Base-by-base conservation (phyloP, 1,140 invertebrate species). In the Odontomachus brunneus region DNA sequence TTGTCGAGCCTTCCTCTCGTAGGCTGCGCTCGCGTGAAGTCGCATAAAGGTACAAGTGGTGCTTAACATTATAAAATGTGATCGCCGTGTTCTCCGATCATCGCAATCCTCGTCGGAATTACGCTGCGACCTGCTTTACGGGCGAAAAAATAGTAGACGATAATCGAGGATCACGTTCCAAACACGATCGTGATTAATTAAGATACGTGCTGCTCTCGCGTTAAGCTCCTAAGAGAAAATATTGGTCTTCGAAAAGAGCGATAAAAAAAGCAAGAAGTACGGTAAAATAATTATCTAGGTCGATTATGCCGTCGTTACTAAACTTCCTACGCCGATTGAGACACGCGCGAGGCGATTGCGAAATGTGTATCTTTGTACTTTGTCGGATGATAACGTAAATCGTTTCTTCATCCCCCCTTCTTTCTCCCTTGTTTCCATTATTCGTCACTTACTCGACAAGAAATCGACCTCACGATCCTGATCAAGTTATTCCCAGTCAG, bases 41-140 rank as follows among this genome's bases (percentile, higher is more conserved):
- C 67, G 72, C 38, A 12, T 80, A 82, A 72, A 87, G 29, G 72
- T 88, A 87, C 82, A 78, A 71, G 38, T 73, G 57, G 73, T 81
- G 26, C 74, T 71, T 83, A 85, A 73, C 51, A 84, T 69, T 44
- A 80, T 59, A 55, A 1, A 51, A 74, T 24, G 19, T 19, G 38
- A 74, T 67, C 26, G 63, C 57, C 53, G 22, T 53, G 48, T 53
- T 63, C 9, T 65, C 44, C 69, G n/a, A 85, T 82, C 29, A 38
- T 44, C 59, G 57, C 62, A 2, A 48, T 29, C 38, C 19, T 65
- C 17, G 26, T 22, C 71, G 3, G 3, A 53, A 71, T 55, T 26
- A 26, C 38, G 22, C 48, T 63, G 7, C 26, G n/a, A 19, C 22
- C 24, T 65, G 12, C 17, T 44, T 44, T 51, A 24, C 22, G 24